Conservation (phyloP, 2,113 vertebrate genomes). For the Seriola dumerili region DNA sequence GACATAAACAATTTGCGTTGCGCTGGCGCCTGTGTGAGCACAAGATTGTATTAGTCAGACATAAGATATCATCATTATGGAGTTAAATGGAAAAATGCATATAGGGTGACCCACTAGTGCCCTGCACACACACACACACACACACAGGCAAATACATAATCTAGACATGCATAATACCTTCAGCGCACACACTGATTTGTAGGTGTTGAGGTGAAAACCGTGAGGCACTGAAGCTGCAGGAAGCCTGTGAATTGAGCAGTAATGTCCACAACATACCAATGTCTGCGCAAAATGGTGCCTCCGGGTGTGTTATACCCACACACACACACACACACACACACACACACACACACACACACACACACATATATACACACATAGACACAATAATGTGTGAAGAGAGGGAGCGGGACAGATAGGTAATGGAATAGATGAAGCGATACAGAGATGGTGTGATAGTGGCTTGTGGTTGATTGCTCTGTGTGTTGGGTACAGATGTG, state of each 20-base stretch:
- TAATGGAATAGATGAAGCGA: constrained; percentile 69
- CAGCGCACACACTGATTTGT: constrained; percentile 13
- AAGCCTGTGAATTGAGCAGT: constrained; percentile 52
- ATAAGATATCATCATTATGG: constrained; percentile 61
- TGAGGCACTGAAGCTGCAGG: constrained; percentile 36
- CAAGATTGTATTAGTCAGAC: constrained; percentile 64
- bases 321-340: constrained; percentile 20
- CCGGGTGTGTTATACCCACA: constrained; percentile 24
- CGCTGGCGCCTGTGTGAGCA: constrained; percentile 17
- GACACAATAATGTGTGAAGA: constrained; percentile 51
- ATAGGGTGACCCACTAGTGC: constrained; percentile 40
- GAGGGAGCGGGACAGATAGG: constrained; percentile 52
- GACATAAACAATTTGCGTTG: constrained; percentile 68
- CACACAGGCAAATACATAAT: constrained; percentile 31
- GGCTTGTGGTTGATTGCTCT: constrained; percentile 54
- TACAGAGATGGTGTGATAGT: constrained; percentile 56
- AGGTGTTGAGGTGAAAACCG: constrained; percentile 44
- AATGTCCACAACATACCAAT: constrained; percentile 53
- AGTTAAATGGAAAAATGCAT: constrained; percentile 63
- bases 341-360: background rate
- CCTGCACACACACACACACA: constrained; percentile 19
- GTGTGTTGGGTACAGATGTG: constrained; percentile 60
- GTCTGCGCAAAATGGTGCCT: constrained; percentile 55
- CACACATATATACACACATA: background rate
- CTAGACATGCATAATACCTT: constrained; percentile 1